Conservation (phyloP, 2,797 vertebrate genomes). For the Syngnathus acus region DNA sequence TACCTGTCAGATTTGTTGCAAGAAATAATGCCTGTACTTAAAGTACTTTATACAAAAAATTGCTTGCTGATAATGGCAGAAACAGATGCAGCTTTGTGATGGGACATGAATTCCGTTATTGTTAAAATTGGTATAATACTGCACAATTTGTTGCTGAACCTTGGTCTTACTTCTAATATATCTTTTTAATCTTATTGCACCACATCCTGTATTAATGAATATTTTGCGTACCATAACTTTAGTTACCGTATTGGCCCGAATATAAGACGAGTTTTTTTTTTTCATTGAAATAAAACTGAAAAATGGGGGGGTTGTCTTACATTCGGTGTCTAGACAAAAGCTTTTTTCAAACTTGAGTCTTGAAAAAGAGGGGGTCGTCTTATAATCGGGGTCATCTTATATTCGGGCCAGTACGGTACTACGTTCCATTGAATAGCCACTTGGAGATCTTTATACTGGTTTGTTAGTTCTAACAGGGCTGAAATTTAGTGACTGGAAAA, state of each 20-base stretch:
- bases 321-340: too few relatives aligned
- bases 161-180: background rate
- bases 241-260: too few relatives aligned
- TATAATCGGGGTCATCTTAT: too few relatives aligned
- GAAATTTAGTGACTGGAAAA: conserved; percentile 54
- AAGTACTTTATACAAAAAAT: conserved; percentile 19
- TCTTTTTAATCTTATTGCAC: background rate
- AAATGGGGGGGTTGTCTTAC: too few relatives aligned
- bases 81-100: background rate
- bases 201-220: background rate
- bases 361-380: too few relatives aligned
- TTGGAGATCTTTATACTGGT: background rate
- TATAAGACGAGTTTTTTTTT: too few relatives aligned
- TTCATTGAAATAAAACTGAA: too few relatives aligned
- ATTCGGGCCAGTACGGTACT: too few relatives aligned
- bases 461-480: conserved; percentile 24
- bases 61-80: background rate
- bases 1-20: background rate
- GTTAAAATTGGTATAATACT: background rate
- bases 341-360: too few relatives aligned
- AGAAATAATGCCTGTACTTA: background rate
- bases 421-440: background rate
- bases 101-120: background rate
- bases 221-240: background rate
- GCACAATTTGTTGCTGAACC: background rate